Percentiles rank a stretch among this genome's conserved stretches.
These are phyloP conservation scores for Rhagoletis zephyria DNA, from an alignment of 1,140 invertebrate genomes.

Conservation along the genomic window DNA sequence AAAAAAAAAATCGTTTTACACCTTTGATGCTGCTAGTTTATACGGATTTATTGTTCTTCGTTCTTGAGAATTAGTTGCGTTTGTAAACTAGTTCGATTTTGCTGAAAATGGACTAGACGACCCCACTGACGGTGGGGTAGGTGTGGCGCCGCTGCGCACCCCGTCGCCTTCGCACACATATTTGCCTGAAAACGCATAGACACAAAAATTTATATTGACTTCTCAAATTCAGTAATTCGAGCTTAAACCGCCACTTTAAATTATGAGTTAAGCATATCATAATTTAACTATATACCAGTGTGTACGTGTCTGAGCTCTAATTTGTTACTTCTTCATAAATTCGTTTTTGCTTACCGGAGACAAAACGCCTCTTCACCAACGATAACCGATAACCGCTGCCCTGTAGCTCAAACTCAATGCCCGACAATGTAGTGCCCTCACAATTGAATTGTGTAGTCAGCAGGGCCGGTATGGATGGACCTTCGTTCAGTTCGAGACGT, in stretches of 20 bases:
- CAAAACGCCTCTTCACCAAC: constrained; percentile 93
- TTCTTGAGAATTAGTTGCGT: background rate
- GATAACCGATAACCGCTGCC: constrained; percentile 93
- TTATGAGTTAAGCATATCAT: background rate
- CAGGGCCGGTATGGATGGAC: constrained; percentile 86
- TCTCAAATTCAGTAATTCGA: no score
- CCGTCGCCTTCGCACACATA: constrained; percentile 91
- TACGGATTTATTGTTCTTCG: background rate
- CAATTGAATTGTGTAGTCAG: constrained; percentile 94
- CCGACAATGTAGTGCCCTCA: constrained; percentile 93
- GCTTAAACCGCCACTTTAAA: no score
- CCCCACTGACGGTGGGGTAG: constrained; percentile 73
- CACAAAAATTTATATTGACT: background rate
- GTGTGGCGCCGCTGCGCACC: constrained; percentile 69
- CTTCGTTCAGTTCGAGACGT: constrained; percentile 86
- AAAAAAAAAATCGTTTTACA: background rate
- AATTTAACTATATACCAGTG: background rate
- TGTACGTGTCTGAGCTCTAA: background rate
- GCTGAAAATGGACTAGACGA: constrained; percentile 72
- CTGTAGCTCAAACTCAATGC: constrained; percentile 91
- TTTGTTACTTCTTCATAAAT: background rate
- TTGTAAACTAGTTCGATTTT: constrained; percentile 66
- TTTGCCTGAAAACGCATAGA: constrained; percentile 78
- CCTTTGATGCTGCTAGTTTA: background rate
- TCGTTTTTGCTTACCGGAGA: constrained; percentile 82